Conservation (phyloP, 2,797 vertebrate genomes). For the Danio jaintianensis region DNA sequence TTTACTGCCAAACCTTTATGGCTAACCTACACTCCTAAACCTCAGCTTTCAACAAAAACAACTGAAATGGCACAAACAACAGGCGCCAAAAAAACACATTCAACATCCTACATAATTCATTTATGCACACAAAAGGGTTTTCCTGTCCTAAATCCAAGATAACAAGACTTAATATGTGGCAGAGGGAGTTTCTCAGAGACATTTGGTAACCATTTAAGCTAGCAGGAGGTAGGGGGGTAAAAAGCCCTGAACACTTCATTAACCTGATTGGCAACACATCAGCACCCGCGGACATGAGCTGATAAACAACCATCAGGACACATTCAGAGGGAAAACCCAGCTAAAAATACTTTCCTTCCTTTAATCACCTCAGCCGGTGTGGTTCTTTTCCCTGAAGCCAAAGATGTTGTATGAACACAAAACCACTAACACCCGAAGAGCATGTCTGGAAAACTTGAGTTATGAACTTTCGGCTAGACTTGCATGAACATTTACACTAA, state of each 20-base stretch:
- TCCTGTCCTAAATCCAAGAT: slow-evolving; percentile 17
- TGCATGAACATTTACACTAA: neutral
- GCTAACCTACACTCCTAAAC: slow-evolving; percentile 8
- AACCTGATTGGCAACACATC: slow-evolving; percentile 51
- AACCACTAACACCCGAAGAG: slow-evolving; percentile 32
- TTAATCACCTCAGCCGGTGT: slow-evolving; percentile 12
- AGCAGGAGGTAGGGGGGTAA: slow-evolving; percentile 28
- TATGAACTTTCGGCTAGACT: neutral
- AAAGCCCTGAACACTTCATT: slow-evolving; percentile 43
- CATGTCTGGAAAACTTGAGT: slow-evolving; percentile 7
- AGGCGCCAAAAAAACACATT: neutral
- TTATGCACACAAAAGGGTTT: slow-evolving; percentile 12
- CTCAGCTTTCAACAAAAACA: slow-evolving; percentile 13
- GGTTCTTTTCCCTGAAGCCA: slow-evolving; percentile 3
- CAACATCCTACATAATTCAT: neutral
- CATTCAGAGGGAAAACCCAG: slow-evolving; percentile 9
- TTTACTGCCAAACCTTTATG: slow-evolving; percentile 22
- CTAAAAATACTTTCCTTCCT: slow-evolving; percentile 38
- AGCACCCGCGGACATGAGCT: slow-evolving; percentile 23
- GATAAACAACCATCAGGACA: slow-evolving; percentile 45
- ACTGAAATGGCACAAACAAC: neutral
- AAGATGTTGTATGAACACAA: neutral
- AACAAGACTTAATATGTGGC: slow-evolving; percentile 16
- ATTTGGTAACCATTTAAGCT: slow-evolving; percentile 79
- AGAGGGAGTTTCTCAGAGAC: slow-evolving; percentile 51